Percentiles rank a stretch among this genome's conserved stretches.
Conservation (phyloP, 2,888 invertebrate genomes). For the Cetonia aurata region DNA sequence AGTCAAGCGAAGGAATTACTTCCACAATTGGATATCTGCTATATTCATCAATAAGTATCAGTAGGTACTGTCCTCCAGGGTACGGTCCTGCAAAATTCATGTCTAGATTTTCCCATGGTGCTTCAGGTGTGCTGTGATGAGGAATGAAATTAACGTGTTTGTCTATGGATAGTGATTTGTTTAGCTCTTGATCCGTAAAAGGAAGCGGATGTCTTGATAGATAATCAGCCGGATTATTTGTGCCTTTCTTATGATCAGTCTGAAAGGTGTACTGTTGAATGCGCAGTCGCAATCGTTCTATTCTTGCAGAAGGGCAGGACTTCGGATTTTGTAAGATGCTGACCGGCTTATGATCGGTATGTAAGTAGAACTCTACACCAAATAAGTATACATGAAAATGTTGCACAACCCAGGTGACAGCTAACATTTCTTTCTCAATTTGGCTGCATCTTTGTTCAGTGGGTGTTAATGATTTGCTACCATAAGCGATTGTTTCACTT, state of each 20-base stretch:
- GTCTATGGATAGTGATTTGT: conserved; percentile 33
- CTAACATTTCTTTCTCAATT: conserved; percentile 60
- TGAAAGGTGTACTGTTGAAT: conserved; percentile 46
- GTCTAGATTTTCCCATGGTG: conserved; percentile 27
- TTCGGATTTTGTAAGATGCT: conserved; percentile 44
- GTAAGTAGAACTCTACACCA: conserved; percentile 48
- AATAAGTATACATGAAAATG: conserved; percentile 60
- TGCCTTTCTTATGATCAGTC: conserved; percentile 45
- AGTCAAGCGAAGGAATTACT: conserved; percentile 18
- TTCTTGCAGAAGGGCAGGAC: conserved; percentile 40
- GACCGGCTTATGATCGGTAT: conserved; percentile 49
- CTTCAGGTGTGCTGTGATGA: conserved; percentile 31
- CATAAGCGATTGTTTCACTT: conserved; percentile 54
- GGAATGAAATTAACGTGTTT: conserved; percentile 41
- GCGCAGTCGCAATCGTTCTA: conserved; percentile 44
- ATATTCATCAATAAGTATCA: conserved; percentile 33
- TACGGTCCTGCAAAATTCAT: conserved; percentile 34
- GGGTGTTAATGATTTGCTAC: conserved; percentile 53
- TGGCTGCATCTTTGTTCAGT: conserved; percentile 53
- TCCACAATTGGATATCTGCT: conserved; percentile 34
- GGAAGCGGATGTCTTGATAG: conserved; percentile 45
- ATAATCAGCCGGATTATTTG: conserved; percentile 48
- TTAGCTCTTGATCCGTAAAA: conserved; percentile 3
- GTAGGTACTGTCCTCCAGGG: conserved; percentile 32
- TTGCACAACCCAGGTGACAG: conserved; percentile 51